Evolutionary conservation across 2,888 invertebrate species (phyloP).

Genomic region (Ormyrus labotus): DNA sequence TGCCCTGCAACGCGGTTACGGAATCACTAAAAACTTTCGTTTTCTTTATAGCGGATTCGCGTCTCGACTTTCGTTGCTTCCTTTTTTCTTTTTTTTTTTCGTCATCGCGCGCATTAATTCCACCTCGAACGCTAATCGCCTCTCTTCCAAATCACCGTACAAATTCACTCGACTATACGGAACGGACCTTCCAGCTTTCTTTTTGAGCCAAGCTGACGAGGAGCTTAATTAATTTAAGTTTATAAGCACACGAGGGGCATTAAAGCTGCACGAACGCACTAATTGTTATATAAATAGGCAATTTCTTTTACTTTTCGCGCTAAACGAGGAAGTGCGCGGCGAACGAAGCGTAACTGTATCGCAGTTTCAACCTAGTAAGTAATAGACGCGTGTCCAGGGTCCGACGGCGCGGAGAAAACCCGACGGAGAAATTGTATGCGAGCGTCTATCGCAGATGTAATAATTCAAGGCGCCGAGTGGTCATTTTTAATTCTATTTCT

Average conservation of each 20-base stretch:
- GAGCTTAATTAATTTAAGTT: no score
- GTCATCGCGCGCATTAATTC: neutral
- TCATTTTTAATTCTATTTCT: no score
- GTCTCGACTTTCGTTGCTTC: conserved; percentile 2
- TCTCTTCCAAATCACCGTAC: no score
- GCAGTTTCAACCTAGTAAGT: conserved; percentile 58
- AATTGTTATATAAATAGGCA: conserved; percentile 2
- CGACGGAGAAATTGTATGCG: conserved; percentile 34
- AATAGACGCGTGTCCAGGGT: conserved; percentile 59
- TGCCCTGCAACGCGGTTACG: conserved; percentile 20
- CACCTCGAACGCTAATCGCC: no score
- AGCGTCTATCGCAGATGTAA: no score
- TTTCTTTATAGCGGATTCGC: conserved; percentile 35
- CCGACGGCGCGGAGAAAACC: conserved; percentile 43
- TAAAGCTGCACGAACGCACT: neutral
- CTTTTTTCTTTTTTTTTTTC: no score
- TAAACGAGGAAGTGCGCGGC: neutral
- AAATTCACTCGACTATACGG: no score
- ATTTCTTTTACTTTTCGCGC: neutral
- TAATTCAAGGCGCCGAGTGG: no score
- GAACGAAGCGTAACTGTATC: conserved; percentile 21
- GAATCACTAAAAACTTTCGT: conserved; percentile 48
- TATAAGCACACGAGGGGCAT: no score
- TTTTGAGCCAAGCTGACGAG: no score
- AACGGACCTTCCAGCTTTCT: no score